Percentiles rank a stretch among this genome's conserved stretches.
Evolutionary conservation across 2,888 invertebrate species (phyloP).

Genomic region (Ctenicera cuprea): DNA sequence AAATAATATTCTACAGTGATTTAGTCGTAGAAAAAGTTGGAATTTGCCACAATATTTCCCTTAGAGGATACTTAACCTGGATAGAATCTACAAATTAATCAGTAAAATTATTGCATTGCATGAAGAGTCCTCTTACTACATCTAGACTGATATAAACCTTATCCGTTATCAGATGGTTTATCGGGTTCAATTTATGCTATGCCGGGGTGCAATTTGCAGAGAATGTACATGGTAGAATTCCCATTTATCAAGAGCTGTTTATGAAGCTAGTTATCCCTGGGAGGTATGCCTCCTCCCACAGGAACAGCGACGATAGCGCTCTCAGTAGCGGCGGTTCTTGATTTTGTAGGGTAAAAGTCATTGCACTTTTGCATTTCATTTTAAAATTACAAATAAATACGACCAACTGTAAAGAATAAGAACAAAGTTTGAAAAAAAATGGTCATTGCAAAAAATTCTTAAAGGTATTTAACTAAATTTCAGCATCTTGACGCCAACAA

Average conservation of each 20-base stretch:
- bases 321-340: conserved; percentile 53
- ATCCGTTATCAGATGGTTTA: conserved; percentile 63
- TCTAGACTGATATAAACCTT: conserved; percentile 49
- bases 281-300: conserved; percentile 63
- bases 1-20: too few relatives aligned
- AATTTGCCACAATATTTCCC: neutral
- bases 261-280: conserved; percentile 70
- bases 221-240: conserved; percentile 72
- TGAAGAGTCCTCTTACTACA: neutral
- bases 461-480: too few relatives aligned
- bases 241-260: conserved; percentile 71
- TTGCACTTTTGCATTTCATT: too few relatives aligned
- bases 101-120: neutral
- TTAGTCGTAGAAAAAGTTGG: neutral
- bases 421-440: too few relatives aligned
- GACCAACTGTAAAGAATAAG: too few relatives aligned
- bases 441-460: too few relatives aligned
- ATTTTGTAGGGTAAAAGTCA: neutral
- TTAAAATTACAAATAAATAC: too few relatives aligned
- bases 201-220: conserved; percentile 71
- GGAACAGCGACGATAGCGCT: conserved; percentile 50
- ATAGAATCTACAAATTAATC: neutral
- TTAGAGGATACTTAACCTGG: neutral
- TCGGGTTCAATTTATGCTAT: conserved; percentile 72
- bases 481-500: too few relatives aligned